Base-by-base conservation (phyloP, 2,888 invertebrate genomes). In the Portevinia maculata region DNA sequence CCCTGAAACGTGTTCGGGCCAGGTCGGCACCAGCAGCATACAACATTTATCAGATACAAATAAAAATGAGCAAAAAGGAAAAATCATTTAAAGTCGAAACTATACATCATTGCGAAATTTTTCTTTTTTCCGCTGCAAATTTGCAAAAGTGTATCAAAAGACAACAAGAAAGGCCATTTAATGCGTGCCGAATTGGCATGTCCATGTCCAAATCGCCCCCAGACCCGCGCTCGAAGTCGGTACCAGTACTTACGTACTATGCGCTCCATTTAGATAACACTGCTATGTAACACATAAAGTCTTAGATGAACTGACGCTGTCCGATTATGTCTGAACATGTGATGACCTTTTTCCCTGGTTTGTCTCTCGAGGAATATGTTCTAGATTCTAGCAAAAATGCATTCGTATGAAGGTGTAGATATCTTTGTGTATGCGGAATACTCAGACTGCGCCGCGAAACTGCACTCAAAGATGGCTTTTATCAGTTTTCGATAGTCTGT, bases 251-350 rank as follows among this genome's bases (percentile, higher is more conserved):
- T 74, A 74, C 57, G 57, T 70, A 21, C 41, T 59, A 59, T 69
- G 75, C 64, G 79, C 67, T 70, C 79, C 69, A 81, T 64, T 81
- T 81, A 81, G 75, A 81, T 81, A 81, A 81, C 64, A 41, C 57
- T 55, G 62, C 79, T 64, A 74, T 57, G 32, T 65, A 74, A 50
- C 37, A 41, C 73, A 64, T 19, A 55, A 37, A 57, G 48, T 64
- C 48, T 13, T 69, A 62, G 69, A 57, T 74, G 74, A 69, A 64
- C 64, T 81, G 65, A 79, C 65, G 64, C 59, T 71, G 50, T 46
- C 70, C 64, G 71, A 79, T 79, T n/a, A 64, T 59, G 44, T 21
- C n/a, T 15, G 41, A 46, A 28, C 53, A 46, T 60, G 46, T 57
- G 74, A 69, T 75, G 69, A 53, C 15, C 13, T 39, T 39, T 39